Percentiles rank a stretch among this genome's conserved stretches.
phyloP scores from a whole-genome alignment of 2,888 invertebrate genomes.

The Drosophila monieri region DNA sequence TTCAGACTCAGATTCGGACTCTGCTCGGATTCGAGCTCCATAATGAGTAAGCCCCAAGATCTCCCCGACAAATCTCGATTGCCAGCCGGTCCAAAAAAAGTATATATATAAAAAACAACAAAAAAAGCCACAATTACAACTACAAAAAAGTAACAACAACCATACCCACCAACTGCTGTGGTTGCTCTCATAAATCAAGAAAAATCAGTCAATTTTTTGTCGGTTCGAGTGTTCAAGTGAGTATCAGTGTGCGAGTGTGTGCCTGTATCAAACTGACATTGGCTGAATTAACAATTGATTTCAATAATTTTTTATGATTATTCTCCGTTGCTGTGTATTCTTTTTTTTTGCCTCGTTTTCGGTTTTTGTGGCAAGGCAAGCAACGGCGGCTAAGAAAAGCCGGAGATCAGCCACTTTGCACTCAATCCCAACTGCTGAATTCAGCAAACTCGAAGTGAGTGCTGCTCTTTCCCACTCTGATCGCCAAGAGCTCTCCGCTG shows the following conservation, averaged over 20 bases:
- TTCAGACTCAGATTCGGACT: conserved; percentile 43
- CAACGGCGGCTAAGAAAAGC: conserved; percentile 29
- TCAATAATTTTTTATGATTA: conserved; percentile 79
- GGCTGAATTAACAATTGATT: conserved; percentile 80
- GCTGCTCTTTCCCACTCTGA: conserved; percentile 12
- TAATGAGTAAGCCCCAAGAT: conserved; percentile 47
- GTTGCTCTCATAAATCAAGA: conserved; percentile 75
- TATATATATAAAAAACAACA: conserved; percentile 2
- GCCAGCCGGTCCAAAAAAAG: conserved; percentile 42
- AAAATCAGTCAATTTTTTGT: conserved; percentile 76
- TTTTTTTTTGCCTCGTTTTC: conserved; percentile 24
- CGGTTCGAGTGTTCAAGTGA: conserved; percentile 22
- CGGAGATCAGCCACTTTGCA: conserved; percentile 43
- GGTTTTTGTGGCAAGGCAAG: conserved; percentile 29
- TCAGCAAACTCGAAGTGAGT: conserved; percentile 17
- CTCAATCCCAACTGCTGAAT: conserved; percentile 23
- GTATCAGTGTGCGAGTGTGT: conserved; percentile 39
- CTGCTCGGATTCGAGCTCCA: conserved; percentile 13
- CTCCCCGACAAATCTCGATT: conserved; percentile 49
- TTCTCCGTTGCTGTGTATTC: conserved; percentile 15
- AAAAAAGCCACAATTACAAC: conserved; percentile 1
- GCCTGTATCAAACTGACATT: conserved; percentile 74
- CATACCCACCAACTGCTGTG: conserved; percentile 13
- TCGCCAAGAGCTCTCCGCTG: conserved; percentile 6
- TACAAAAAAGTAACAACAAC: not conserved